phyloP scores from a whole-genome alignment of 2,888 invertebrate species.

The Cheilosia vulpina region DNA sequence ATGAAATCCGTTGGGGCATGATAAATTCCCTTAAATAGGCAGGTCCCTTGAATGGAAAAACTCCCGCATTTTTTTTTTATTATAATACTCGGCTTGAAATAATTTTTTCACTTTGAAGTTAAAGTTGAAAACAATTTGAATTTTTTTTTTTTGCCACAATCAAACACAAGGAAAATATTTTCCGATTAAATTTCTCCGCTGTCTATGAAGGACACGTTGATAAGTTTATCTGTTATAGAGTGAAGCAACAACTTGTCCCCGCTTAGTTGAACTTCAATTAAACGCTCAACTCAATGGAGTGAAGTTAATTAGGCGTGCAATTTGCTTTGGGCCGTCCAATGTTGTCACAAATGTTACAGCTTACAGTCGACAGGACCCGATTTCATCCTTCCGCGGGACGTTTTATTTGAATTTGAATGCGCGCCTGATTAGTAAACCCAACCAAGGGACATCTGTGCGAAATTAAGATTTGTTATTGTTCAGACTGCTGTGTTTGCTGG shows the following conservation, averaged over 20 bases:
- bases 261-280: constrained; percentile 47
- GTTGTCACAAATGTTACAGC: constrained; percentile 2
- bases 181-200: no score
- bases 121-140: constrained; percentile 5
- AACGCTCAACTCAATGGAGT: constrained; percentile 9
- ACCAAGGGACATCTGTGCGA: constrained; percentile 45
- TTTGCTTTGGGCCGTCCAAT: constrained; percentile 9
- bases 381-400: neutral
- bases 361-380: neutral
- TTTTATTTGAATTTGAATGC: constrained; percentile 9
- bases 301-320: constrained; percentile 41
- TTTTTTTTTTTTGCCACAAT: no score
- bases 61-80: neutral
- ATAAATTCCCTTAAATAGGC: constrained; percentile 29
- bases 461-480: constrained; percentile 10
- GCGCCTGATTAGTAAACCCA: constrained; percentile 32
- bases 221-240: neutral
- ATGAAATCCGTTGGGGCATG: constrained; percentile 43
- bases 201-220: no score
- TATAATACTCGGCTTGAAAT: neutral
- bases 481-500: constrained; percentile 9
- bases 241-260: neutral
- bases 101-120: constrained; percentile 1
- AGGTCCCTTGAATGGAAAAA: constrained; percentile 9
- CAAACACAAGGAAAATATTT: no score